Percentiles rank a stretch among this genome's conserved stretches.
phyloP scores from a whole-genome alignment of 2,113 vertebrate species.

The Hydropotes inermis region DNA sequence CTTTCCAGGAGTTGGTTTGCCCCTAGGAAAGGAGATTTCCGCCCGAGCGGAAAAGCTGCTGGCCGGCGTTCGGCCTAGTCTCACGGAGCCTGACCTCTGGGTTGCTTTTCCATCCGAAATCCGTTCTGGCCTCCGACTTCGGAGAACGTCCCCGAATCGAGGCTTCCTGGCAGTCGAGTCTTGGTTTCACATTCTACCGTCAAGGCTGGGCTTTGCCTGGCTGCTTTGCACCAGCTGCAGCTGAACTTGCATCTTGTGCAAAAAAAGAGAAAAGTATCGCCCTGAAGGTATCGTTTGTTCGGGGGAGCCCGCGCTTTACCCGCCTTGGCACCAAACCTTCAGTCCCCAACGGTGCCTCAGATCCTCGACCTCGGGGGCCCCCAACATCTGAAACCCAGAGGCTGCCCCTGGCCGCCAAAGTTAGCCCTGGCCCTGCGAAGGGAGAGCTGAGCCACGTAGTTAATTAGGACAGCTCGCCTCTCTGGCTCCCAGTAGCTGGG shows the following conservation, averaged over 20 bases:
- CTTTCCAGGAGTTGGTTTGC: background rate
- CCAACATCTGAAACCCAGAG: conserved; percentile 71
- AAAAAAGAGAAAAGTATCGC: background rate
- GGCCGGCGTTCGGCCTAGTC: background rate
- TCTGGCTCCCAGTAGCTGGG: conserved; percentile 69
- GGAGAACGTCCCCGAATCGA: background rate
- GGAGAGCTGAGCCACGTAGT: conserved; percentile 60
- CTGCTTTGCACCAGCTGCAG: background rate
- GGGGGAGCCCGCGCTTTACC: background rate
- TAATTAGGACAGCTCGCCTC: conserved; percentile 79
- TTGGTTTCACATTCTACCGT: fast-evolving
- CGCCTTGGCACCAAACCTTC: background rate
- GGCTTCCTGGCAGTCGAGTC: background rate
- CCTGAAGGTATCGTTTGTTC: background rate
- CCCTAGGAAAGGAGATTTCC: background rate
- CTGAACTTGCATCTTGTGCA: background rate
- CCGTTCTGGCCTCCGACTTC: background rate
- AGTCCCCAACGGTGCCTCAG: background rate
- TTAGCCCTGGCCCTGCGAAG: conserved; percentile 45
- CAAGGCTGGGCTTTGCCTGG: background rate
- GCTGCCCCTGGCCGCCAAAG: conserved; percentile 55
- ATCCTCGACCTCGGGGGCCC: background rate
- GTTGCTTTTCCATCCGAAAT: background rate
- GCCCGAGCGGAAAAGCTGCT: background rate
- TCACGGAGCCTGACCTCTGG: background rate